phyloP scores from a whole-genome alignment of 1,140 invertebrate genomes.

The Phocides pigmalion region DNA sequence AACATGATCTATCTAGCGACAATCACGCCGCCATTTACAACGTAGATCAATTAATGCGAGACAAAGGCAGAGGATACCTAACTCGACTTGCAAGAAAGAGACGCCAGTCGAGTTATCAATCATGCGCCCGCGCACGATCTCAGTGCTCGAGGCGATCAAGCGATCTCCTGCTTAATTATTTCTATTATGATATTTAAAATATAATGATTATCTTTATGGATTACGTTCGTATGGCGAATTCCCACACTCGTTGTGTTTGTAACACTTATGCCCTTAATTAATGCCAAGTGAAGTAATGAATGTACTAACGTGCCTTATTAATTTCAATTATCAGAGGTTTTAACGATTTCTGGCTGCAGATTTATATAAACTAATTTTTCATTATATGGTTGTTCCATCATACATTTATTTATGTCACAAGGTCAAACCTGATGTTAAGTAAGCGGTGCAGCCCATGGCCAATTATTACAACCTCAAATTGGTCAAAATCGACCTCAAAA shows the following conservation, averaged over 20 bases:
- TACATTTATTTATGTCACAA: too few species aligned
- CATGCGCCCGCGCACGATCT: constrained; percentile 72
- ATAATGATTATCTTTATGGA: constrained; percentile 64
- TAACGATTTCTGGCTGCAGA: constrained; percentile 28
- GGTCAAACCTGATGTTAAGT: too few species aligned
- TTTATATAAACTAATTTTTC: constrained; percentile 19
- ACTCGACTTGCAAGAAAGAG: constrained; percentile 38
- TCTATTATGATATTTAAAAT: constrained; percentile 82
- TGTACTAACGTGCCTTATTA: constrained; percentile 31
- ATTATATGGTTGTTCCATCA: not conserved
- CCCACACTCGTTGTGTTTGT: constrained; percentile 59
- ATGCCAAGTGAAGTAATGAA: constrained; percentile 44
- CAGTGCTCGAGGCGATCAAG: constrained; percentile 67
- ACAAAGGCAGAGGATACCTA: constrained; percentile 46
- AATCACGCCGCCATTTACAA: constrained; percentile 72
- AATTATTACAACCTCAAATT: too few species aligned
- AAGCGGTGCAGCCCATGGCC: too few species aligned
- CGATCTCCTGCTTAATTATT: constrained; percentile 79
- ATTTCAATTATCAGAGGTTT: constrained; percentile 32
- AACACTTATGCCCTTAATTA: constrained; percentile 39
- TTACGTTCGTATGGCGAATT: constrained; percentile 62
- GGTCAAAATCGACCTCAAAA: too few species aligned
- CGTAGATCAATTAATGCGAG: constrained; percentile 72
- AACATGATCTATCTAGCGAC: constrained; percentile 67
- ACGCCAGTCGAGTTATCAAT: constrained; percentile 70